Percentiles rank a stretch among this genome's conserved stretches.
Evolutionary conservation across 2,113 vertebrate genomes (phyloP).

Genomic region (Ceratotherium simum): DNA sequence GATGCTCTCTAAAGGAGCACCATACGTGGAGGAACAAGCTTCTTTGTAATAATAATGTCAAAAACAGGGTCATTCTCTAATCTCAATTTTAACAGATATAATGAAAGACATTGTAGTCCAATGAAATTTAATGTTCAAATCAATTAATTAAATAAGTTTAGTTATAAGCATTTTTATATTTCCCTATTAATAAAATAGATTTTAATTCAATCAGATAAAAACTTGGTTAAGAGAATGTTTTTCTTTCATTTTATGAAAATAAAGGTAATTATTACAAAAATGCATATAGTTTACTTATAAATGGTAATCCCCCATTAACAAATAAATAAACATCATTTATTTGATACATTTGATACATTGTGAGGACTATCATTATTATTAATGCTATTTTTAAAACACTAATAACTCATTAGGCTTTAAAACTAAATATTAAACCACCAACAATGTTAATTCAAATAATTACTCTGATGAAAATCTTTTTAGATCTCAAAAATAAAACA

Average conservation of each 20-base stretch:
- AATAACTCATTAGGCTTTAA: not conserved
- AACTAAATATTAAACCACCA: not conserved
- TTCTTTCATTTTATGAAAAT: slow-evolving; percentile 15
- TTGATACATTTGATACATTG: too few relatives aligned
- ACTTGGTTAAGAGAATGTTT: not conserved
- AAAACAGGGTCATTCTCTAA: not conserved
- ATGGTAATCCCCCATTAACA: not conserved
- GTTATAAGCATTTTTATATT: not conserved
- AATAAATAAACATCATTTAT: not conserved
- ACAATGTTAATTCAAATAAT: slow-evolving; percentile 24
- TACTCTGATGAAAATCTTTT: not conserved
- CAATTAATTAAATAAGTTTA: not conserved
- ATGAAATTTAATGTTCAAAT: not conserved
- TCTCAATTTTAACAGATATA: not conserved
- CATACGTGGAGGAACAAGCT: not conserved
- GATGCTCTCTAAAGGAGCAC: not conserved
- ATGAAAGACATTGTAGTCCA: not conserved
- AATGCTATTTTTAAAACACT: not conserved
- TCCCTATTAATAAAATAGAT: not conserved
- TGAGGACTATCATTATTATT: not conserved
- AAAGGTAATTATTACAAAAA: not conserved
- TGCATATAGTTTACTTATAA: not conserved
- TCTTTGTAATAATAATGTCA: not conserved
- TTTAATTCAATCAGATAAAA: not conserved
- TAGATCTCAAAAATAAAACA: not conserved